Evolutionary conservation across 2,888 invertebrate genomes (phyloP).

Genomic region (Tetheella fluctuosa): DNA sequence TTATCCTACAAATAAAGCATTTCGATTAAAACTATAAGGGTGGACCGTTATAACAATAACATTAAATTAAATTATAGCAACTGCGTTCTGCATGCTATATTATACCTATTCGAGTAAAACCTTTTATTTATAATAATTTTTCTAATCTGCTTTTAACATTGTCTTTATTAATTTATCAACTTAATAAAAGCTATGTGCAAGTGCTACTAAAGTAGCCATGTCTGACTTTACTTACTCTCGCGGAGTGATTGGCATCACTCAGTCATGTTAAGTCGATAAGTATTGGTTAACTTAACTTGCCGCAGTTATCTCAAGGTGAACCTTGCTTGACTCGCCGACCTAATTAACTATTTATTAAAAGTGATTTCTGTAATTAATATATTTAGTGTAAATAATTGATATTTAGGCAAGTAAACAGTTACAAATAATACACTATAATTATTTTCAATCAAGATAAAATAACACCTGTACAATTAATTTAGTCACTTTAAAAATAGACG

Average conservation of each 20-base stretch:
- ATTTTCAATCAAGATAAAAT: constrained; percentile 41
- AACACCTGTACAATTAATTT: constrained; percentile 40
- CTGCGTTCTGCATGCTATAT: constrained; percentile 4
- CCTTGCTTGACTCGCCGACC: constrained; percentile 26
- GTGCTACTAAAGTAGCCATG: constrained; percentile 22
- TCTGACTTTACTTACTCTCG: constrained; percentile 13
- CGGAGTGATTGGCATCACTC: constrained; percentile 18
- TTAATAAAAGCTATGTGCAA: constrained; percentile 31
- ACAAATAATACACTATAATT: constrained; percentile 41
- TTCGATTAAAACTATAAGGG: constrained; percentile 2
- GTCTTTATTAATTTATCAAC: constrained; percentile 7
- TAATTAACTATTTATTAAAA: constrained; percentile 31
- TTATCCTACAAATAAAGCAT: neutral
- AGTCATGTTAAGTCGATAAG: constrained; percentile 15
- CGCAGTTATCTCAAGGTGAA: constrained; percentile 25
- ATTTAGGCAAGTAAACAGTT: constrained; percentile 50
- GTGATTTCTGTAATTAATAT: constrained; percentile 36
- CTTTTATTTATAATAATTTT: neutral
- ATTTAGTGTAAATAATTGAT: constrained; percentile 53
- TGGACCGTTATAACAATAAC: constrained; percentile 5
- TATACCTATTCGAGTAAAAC: neutral
- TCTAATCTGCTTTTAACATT: constrained; percentile 1
- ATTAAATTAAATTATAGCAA: neutral
- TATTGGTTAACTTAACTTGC: constrained; percentile 21
- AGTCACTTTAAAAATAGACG: constrained; percentile 39